phyloP scores from a whole-genome alignment of 2,888 invertebrate species.

The Xestobium rufovillosum region DNA sequence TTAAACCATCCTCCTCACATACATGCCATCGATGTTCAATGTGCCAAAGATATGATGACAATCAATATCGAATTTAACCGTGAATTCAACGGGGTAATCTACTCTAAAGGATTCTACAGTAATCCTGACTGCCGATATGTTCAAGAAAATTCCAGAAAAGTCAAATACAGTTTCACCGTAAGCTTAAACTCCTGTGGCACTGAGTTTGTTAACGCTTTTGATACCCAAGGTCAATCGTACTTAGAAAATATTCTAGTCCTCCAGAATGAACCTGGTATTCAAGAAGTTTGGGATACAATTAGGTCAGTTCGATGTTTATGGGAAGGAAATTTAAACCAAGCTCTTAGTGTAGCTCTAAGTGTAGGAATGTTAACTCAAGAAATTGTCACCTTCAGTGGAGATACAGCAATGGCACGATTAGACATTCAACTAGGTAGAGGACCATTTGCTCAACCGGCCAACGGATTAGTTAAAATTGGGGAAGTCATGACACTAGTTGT shows the following conservation, averaged over 20 bases:
- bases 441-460: constrained; percentile 67
- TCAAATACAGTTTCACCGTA: constrained; percentile 66
- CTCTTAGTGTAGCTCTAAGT: constrained; percentile 63
- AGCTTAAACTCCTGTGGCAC: constrained; percentile 70
- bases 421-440: constrained; percentile 72
- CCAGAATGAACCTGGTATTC: constrained; percentile 70
- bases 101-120: constrained; percentile 67
- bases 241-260: constrained; percentile 70
- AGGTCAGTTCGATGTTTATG: constrained; percentile 70
- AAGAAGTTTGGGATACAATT: constrained; percentile 72
- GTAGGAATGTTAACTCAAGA: constrained; percentile 75
- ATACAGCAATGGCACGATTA: constrained; percentile 69
- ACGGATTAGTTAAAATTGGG: constrained; percentile 72
- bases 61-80: constrained; percentile 73
- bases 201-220: constrained; percentile 69
- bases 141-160: constrained; percentile 59
- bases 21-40: constrained; percentile 66
- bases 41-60: constrained; percentile 76
- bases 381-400: constrained; percentile 77
- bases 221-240: constrained; percentile 69
- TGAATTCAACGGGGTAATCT: constrained; percentile 69
- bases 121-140: constrained; percentile 68
- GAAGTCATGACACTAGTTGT: constrained; percentile 76
- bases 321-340: constrained; percentile 73
- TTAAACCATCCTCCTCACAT: constrained; percentile 68